Percentiles rank a stretch among this genome's conserved stretches.
phyloP scores from a whole-genome alignment of 2,888 invertebrate species.

The Limenitis camilla region DNA sequence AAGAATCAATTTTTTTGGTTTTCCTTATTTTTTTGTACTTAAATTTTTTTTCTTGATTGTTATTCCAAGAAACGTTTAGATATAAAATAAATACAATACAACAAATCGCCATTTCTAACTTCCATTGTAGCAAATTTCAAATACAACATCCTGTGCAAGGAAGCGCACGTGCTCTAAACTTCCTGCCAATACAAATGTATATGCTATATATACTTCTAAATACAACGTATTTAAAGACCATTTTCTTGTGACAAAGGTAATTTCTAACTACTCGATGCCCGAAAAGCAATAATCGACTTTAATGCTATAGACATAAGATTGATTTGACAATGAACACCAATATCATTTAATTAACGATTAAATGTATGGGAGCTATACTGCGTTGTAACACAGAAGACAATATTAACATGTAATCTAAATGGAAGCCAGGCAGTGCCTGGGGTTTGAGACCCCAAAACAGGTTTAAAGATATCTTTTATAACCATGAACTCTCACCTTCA shows the following conservation, averaged over 20 bases:
- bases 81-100: background rate
- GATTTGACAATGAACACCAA: background rate
- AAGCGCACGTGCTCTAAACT: conserved; percentile 68
- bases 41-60: too few relatives aligned
- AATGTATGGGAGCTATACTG: too few relatives aligned
- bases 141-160: conserved; percentile 69
- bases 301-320: background rate
- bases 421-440: too few relatives aligned
- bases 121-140: conserved; percentile 35
- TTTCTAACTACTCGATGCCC: too few relatives aligned
- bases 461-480: too few relatives aligned
- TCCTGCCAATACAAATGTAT: conserved; percentile 40
- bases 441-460: too few relatives aligned
- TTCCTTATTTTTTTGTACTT: too few relatives aligned
- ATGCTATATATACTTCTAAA: background rate
- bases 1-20: too few relatives aligned
- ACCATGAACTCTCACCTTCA: too few relatives aligned
- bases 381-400: too few relatives aligned
- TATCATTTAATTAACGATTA: too few relatives aligned
- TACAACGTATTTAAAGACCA: conserved; percentile 4
- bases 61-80: background rate
- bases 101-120: conserved; percentile 3
- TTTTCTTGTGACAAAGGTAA: background rate
- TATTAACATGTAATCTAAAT: too few relatives aligned
- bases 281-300: background rate